These are phyloP conservation scores for Rhyacophila brunnea DNA, from an alignment of 1,140 invertebrate species.

Conservation along the genomic window DNA sequence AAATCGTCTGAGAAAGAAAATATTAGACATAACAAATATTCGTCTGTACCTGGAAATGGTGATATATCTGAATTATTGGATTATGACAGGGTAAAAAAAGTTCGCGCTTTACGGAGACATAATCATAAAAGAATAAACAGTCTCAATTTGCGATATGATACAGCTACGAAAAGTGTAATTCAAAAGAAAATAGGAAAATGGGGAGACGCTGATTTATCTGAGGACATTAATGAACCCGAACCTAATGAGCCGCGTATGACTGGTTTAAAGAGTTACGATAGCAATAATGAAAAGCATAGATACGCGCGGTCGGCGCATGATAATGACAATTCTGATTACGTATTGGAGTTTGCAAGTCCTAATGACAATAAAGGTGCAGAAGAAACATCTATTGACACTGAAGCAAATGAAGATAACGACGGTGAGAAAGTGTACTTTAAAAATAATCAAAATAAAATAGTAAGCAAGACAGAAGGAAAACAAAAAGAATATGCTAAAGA, in stretches of 20 bases:
- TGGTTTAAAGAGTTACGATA: no score
- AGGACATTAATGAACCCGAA: background rate
- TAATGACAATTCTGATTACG: conserved; percentile 7
- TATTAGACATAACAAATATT: background rate
- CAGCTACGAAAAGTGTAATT: conserved; percentile 23
- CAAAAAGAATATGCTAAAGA: conserved; percentile 25
- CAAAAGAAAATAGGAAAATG: conserved; percentile 26
- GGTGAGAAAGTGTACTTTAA: background rate
- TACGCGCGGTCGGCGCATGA: conserved; percentile 5
- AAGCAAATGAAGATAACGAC: background rate
- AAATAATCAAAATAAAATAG: background rate
- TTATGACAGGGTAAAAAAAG: conserved; percentile 22
- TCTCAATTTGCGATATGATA: conserved; percentile 28
- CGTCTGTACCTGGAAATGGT: conserved; percentile 11
- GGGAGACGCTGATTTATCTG: background rate
- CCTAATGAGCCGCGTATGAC: no score
- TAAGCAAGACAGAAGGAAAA: conserved; percentile 1
- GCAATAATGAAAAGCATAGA: background rate
- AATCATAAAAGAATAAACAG: conserved; percentile 32
- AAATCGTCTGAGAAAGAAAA: background rate
- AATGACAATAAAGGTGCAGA: background rate
- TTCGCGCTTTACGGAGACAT: conserved; percentile 24
- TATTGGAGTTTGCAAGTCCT: conserved; percentile 11
- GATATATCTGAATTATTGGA: conserved; percentile 29
- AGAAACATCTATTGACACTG: background rate